Conservation (phyloP, 2,888 invertebrate species). For the Byasa hedistus region DNA sequence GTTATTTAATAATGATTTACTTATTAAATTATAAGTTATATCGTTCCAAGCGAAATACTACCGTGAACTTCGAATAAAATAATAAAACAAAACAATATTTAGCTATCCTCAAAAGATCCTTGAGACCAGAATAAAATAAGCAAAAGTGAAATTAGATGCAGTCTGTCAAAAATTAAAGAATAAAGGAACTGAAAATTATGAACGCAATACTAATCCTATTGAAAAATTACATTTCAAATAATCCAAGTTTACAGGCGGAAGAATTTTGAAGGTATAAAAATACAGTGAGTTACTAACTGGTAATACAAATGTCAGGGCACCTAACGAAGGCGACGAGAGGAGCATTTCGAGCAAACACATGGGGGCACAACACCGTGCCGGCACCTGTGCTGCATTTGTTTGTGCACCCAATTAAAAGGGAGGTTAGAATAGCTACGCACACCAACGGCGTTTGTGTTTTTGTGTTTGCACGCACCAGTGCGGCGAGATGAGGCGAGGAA, state of each 20-base stretch:
- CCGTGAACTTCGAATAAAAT: no score
- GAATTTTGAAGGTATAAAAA: slow-evolving; percentile 1
- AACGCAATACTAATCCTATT: not conserved
- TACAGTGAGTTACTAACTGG: slow-evolving; percentile 33
- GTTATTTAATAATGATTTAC: no score
- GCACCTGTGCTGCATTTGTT: slow-evolving; percentile 68
- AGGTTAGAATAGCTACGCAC: slow-evolving; percentile 67
- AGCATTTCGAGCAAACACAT: slow-evolving; percentile 61
- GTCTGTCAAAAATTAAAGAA: no score
- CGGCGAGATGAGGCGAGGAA: slow-evolving; percentile 56
- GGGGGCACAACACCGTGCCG: slow-evolving; percentile 48
- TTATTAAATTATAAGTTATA: no score
- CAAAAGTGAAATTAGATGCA: no score
- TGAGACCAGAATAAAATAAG: no score
- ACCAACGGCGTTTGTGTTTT: slow-evolving; percentile 42
- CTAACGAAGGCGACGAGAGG: slow-evolving; percentile 43
- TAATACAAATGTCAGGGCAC: slow-evolving; percentile 50
- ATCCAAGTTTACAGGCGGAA: not conserved
- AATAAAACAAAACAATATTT: no score
- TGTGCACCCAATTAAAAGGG: slow-evolving; percentile 70
- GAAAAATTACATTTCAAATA: not conserved
- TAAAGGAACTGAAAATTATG: not conserved
- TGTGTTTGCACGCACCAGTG: slow-evolving; percentile 60
- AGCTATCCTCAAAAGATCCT: no score
- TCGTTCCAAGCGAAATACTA: no score